phyloP scores from a whole-genome alignment of 2,113 vertebrate species.

The Megalops atlanticus region DNA sequence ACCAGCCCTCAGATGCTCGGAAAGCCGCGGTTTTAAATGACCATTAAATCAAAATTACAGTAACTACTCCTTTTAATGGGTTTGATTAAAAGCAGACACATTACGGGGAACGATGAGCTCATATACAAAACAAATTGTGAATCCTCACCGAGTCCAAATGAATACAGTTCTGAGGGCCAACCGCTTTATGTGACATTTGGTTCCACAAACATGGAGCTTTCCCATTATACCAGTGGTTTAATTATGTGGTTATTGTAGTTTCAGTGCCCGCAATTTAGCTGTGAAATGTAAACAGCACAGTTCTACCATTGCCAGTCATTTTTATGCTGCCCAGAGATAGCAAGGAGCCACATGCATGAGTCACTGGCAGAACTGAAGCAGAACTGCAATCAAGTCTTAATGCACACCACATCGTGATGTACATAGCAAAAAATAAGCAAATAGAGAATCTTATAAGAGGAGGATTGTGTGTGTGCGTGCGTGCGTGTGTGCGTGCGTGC shows the following conservation, averaged over 20 bases:
- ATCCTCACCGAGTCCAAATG: background rate
- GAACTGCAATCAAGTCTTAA: background rate
- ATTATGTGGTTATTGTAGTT: background rate
- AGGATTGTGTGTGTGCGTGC: background rate
- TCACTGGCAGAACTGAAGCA: background rate
- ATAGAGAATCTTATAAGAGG: background rate
- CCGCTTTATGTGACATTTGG: background rate
- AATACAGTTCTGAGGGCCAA: background rate
- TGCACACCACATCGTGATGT: background rate
- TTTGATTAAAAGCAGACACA: slow-evolving; percentile 21
- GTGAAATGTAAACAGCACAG: background rate
- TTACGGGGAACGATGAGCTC: background rate
- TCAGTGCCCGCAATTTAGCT: background rate
- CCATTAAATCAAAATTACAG: slow-evolving; percentile 22
- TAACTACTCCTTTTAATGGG: slow-evolving; percentile 23
- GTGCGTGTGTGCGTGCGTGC: background rate
- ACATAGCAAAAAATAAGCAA: background rate
- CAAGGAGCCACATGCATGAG: background rate
- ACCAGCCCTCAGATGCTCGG: background rate
- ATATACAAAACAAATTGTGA: background rate
- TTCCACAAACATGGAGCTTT: background rate
- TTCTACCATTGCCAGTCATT: background rate
- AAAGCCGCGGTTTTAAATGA: background rate
- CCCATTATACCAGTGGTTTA: background rate
- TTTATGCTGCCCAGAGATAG: background rate